These are phyloP conservation scores for Mnemiopsis leidyi DNA, from an alignment of 37 sponge, comb jelly and placozoan genomes.

Conservation along the genomic window DNA sequence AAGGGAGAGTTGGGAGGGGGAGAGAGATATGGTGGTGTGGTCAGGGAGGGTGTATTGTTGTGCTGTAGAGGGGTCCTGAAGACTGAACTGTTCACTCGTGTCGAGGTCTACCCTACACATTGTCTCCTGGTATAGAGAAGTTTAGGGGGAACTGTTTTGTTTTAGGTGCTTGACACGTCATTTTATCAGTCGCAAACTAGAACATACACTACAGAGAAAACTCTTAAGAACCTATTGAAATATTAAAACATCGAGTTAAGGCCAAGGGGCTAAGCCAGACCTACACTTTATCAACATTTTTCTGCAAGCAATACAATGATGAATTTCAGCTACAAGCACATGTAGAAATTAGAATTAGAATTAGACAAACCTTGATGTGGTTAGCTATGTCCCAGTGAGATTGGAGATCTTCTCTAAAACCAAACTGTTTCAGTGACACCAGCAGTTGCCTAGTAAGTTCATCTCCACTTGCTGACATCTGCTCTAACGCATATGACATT, in stretches of 20 bases:
- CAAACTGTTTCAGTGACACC: neutral
- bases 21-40: neutral
- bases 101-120: neutral
- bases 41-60: slow-evolving; percentile 32
- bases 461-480: neutral
- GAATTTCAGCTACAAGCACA: too few species aligned
- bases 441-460: neutral
- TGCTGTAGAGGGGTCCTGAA: neutral
- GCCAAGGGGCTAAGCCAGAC: too few species aligned
- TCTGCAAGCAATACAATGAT: too few species aligned
- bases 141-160: too few species aligned
- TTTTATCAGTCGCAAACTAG: too few species aligned
- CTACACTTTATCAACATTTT: too few species aligned
- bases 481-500: neutral
- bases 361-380: slow-evolving; percentile 18
- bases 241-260: too few species aligned
- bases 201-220: too few species aligned
- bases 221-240: too few species aligned
- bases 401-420: neutral
- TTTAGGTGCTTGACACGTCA: too few species aligned
- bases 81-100: neutral
- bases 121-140: neutral
- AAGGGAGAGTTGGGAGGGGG: neutral
- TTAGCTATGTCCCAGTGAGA: slow-evolving; percentile 24
- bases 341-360: too few species aligned